Evolutionary conservation across 2,797 vertebrate species (phyloP).

Genomic region (Amniataba percoides): DNA sequence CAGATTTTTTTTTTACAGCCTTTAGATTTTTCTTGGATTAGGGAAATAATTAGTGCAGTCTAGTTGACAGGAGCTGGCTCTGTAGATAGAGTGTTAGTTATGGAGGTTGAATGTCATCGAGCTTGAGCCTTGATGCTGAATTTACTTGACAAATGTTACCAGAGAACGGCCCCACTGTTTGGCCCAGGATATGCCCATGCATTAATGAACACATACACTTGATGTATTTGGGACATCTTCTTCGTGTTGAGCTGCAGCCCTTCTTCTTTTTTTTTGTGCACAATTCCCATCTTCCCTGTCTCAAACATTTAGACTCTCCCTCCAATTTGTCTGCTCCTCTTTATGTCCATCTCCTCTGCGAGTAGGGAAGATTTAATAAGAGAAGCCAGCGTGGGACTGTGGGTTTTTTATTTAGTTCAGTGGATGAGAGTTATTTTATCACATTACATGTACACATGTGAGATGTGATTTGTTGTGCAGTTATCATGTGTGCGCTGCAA

Average conservation of each 20-base stretch:
- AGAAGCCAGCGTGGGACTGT: neutral
- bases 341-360: slow-evolving; percentile 14
- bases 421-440: neutral
- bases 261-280: neutral
- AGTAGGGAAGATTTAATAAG: slow-evolving; percentile 27
- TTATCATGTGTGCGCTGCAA: slow-evolving; percentile 8
- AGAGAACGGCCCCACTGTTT: slow-evolving; percentile 30
- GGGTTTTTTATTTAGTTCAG: slow-evolving; percentile 3
- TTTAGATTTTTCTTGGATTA: slow-evolving; percentile 36
- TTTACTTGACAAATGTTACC: slow-evolving; percentile 56
- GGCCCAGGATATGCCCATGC: slow-evolving; percentile 11
- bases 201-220: slow-evolving; percentile 47
- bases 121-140: slow-evolving; percentile 49
- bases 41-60: slow-evolving; percentile 60
- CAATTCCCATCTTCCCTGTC: slow-evolving; percentile 1
- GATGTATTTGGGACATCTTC: slow-evolving; percentile 32
- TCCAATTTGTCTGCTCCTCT: slow-evolving; percentile 23
- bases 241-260: slow-evolving; percentile 19
- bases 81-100: slow-evolving; percentile 52
- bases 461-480: neutral
- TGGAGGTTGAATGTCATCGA: slow-evolving; percentile 48
- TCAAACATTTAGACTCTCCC: neutral
- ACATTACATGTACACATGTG: neutral
- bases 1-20: slow-evolving; percentile 12
- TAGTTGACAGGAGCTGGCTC: slow-evolving; percentile 41